Conservation (phyloP, 2,113 vertebrate genomes). For the Callipepla squamata region DNA sequence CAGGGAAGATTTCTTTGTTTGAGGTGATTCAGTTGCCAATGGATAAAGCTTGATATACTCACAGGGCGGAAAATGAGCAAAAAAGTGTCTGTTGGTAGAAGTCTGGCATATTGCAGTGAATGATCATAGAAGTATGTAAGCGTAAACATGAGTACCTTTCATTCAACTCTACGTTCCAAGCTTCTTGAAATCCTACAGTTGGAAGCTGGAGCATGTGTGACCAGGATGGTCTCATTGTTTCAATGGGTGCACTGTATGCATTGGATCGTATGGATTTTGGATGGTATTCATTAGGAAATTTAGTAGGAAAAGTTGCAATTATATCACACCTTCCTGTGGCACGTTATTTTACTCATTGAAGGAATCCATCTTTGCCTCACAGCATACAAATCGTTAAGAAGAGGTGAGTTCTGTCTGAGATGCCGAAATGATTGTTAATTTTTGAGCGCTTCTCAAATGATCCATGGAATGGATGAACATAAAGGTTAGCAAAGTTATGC, state of each 20-base stretch:
- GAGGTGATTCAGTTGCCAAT: neutral
- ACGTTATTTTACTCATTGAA: neutral
- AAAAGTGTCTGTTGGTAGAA: neutral
- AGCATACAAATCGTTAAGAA: neutral
- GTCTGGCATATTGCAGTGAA: neutral
- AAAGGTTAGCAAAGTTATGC: conserved; percentile 57
- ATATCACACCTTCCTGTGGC: neutral
- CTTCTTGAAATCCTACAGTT: neutral
- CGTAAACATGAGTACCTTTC: neutral
- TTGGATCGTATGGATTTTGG: neutral
- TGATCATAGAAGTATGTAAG: neutral
- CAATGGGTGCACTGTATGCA: neutral
- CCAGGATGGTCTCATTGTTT: neutral
- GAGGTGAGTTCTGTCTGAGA: neutral
- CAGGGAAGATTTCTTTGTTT: neutral
- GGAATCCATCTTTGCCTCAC: conserved; percentile 30
- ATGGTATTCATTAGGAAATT: neutral
- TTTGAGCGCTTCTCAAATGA: conserved; percentile 42
- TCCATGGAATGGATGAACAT: conserved; percentile 41
- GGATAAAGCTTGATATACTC: neutral
- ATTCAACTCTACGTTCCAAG: neutral
- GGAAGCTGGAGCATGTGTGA: neutral
- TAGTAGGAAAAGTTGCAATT: neutral
- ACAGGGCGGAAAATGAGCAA: rapidly evolving
- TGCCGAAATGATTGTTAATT: conserved; percentile 21